Evolutionary conservation across 2,888 invertebrate genomes (phyloP), one percentile per base, ranked within the genome.

Genomic region (Liodrosophila aerea): DNA sequence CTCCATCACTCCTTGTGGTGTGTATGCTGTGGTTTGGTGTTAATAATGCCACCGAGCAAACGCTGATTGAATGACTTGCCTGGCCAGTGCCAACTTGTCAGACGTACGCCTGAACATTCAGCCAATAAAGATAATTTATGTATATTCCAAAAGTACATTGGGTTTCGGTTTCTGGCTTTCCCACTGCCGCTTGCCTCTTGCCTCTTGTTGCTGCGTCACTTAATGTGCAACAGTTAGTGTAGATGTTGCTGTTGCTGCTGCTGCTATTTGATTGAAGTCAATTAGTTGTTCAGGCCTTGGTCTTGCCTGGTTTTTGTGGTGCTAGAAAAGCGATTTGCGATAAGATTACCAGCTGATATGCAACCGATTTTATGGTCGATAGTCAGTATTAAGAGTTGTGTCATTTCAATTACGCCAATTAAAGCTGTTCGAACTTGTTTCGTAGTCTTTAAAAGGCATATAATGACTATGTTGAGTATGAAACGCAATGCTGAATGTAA

Each of bases 111-210:
- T 47, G 65, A 53, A 65, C 53, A 62, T 27, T 47, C 50, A 58
- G 72, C 75, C 83, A 85, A 77, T 85, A 82, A 77, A 85, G 66
- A 80, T 80, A 78, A 85, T 82, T 80, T 85, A 80, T 85, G 80
- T 75, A 67, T 60, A 68, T 66, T 60, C 63, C 66, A 61, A 67
- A 73, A 70, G 62, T 65, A 59, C 58, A 76, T 65, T 58, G 61
- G 64, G 52, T 37, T 56, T 36, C 9, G 37, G 39, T 22, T 18
- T 34, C 47, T 45, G 53, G 36, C 13, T 13, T 7, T 5, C 18
- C 12, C 31, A 22, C 44, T 57, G 57, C 12, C 11, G 7, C 36
- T 36, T 15, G 36, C n/a, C n/a, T n/a, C n/a, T n/a, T n/a, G n/a
- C n/a, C n/a, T n/a, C n/a, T 36, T 72, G 60, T 53, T 61, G 57